Conservation (phyloP, 1,140 invertebrate genomes). For the Bombus breviceps region DNA sequence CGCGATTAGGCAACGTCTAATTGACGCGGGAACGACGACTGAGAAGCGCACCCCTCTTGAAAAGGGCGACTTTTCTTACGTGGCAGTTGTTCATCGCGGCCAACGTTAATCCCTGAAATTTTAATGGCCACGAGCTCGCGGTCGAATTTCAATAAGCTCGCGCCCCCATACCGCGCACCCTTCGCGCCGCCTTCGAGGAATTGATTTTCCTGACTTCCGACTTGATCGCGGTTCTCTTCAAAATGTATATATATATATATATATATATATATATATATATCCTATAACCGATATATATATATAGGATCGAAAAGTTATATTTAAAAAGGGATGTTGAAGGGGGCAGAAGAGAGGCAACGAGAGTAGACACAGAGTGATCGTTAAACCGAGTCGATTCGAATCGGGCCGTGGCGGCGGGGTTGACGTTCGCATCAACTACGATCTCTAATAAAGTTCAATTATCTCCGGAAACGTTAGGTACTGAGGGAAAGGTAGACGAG, state of each 20-base stretch:
- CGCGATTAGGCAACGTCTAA: constrained; percentile 72
- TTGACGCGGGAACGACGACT: constrained; percentile 74
- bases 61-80: constrained; percentile 49
- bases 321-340: neutral
- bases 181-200: constrained; percentile 52
- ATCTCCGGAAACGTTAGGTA: constrained; percentile 68
- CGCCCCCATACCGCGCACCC: constrained; percentile 16
- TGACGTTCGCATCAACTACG: constrained; percentile 57
- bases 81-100: constrained; percentile 31
- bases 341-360: constrained; percentile 24
- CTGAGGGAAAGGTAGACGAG: constrained; percentile 42
- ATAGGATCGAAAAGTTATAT: neutral
- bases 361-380: constrained; percentile 29
- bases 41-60: neutral
- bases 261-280: no score
- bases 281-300: no score
- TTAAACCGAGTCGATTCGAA: constrained; percentile 58
- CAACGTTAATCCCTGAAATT: constrained; percentile 75
- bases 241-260: neutral
- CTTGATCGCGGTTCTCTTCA: neutral
- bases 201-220: constrained; percentile 57
- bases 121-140: constrained; percentile 68
- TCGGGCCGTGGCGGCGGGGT: constrained; percentile 41
- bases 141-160: constrained; percentile 73
- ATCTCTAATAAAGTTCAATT: constrained; percentile 75